Conservation (phyloP, 2,113 vertebrate species). For the Antigone vipio region DNA sequence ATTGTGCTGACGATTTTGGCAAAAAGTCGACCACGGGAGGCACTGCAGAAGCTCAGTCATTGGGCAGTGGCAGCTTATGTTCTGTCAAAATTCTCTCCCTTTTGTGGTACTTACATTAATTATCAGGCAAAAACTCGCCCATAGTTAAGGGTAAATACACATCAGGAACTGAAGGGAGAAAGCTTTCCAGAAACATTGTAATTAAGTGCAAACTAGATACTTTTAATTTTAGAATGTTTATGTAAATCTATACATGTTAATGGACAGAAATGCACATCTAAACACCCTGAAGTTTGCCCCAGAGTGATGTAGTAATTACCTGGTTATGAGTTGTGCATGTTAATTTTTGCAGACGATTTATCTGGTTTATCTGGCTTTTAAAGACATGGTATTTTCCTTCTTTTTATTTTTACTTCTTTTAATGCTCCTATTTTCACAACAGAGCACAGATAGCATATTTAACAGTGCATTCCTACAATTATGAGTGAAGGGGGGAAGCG, state of each 20-base stretch:
- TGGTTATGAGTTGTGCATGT: not conserved
- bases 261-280: conserved; percentile 1
- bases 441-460: not conserved
- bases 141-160: not conserved
- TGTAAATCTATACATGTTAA: not conserved
- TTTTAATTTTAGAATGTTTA: conserved; percentile 23
- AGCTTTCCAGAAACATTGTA: conserved; percentile 1
- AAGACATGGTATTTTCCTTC: not conserved
- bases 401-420: not conserved
- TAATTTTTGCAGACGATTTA: conserved; percentile 31
- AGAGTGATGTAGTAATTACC: conserved; percentile 10
- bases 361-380: conserved; percentile 49
- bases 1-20: not conserved
- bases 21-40: not conserved
- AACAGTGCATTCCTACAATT: not conserved
- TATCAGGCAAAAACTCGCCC: not conserved
- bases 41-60: not conserved
- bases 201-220: conserved; percentile 5
- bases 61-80: not conserved
- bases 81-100: not conserved
- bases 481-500: not conserved
- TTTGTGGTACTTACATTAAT: not conserved
- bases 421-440: conserved; percentile 15
- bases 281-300: conserved; percentile 31
- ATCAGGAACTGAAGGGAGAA: not conserved